phyloP scores from a whole-genome alignment of 1,140 invertebrate species.

The Pseudobourletiella spinata region DNA sequence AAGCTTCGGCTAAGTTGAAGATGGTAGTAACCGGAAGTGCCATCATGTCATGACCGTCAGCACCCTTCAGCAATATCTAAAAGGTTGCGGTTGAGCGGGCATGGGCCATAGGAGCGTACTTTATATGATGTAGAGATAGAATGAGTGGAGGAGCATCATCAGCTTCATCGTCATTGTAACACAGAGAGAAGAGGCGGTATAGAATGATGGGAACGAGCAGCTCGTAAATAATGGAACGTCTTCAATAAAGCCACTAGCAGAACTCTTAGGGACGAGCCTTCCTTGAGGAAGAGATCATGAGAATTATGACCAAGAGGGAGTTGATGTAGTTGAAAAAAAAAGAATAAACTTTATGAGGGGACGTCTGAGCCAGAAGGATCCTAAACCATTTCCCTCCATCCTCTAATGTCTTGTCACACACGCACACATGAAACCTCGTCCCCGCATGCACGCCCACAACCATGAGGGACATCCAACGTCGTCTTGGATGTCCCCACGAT shows the following conservation, averaged over 20 bases:
- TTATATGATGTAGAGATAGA: not conserved
- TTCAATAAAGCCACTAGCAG: conserved; percentile 3
- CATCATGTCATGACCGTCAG: too few relatives aligned
- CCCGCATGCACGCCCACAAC: not conserved
- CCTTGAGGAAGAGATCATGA: not conserved
- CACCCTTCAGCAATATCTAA: too few relatives aligned
- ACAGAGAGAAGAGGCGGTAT: not conserved
- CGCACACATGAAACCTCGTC: not conserved
- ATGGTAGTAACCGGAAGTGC: too few relatives aligned
- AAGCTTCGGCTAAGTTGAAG: too few relatives aligned
- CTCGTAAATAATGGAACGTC: not conserved
- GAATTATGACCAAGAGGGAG: not conserved
- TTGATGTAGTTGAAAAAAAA: not conserved
- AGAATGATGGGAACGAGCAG: not conserved
- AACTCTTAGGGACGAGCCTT: not conserved
- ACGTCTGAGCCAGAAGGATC: not conserved
- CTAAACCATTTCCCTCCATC: not conserved
- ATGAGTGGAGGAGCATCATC: not conserved
- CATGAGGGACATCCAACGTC: not conserved
- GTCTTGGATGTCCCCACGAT: not conserved
- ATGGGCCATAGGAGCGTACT: not conserved
- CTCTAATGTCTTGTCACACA: not conserved
- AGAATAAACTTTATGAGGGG: not conserved
- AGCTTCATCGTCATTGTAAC: not conserved
- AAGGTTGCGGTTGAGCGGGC: too few relatives aligned